Evolutionary conservation across 2,797 vertebrate genomes (phyloP).

Genomic region (Hipposideros larvatus): DNA sequence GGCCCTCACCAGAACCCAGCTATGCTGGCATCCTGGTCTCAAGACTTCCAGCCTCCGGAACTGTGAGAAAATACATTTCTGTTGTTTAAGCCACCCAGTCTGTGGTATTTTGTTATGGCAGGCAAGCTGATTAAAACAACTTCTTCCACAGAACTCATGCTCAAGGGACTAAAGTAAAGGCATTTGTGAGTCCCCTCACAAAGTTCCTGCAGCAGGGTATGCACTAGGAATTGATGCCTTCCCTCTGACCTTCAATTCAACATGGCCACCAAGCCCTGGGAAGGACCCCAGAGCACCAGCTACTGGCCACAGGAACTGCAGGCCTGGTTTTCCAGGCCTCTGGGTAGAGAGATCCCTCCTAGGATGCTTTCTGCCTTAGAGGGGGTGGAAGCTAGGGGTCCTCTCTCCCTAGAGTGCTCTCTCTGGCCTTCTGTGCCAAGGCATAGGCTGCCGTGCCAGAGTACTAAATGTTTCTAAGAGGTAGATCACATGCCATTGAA

Average conservation of each 20-base stretch:
- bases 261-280: background rate
- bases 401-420: background rate
- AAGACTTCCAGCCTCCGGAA: background rate
- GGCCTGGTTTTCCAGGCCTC: background rate
- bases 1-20: background rate
- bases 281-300: background rate
- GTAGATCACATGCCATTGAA: background rate
- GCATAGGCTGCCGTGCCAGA: too few relatives aligned
- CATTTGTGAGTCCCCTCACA: background rate
- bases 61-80: background rate
- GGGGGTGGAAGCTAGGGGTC: background rate
- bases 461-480: slow-evolving; percentile 7
- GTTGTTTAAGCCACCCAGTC: background rate
- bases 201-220: background rate
- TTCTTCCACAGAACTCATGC: background rate
- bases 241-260: background rate
- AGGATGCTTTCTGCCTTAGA: background rate
- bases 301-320: background rate
- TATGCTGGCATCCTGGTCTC: background rate
- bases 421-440: background rate
- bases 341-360: background rate
- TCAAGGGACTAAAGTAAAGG: background rate
- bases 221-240: background rate
- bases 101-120: background rate
- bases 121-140: background rate